Base-by-base conservation (phyloP, 2,888 invertebrate species). In the Apamea anceps region DNA sequence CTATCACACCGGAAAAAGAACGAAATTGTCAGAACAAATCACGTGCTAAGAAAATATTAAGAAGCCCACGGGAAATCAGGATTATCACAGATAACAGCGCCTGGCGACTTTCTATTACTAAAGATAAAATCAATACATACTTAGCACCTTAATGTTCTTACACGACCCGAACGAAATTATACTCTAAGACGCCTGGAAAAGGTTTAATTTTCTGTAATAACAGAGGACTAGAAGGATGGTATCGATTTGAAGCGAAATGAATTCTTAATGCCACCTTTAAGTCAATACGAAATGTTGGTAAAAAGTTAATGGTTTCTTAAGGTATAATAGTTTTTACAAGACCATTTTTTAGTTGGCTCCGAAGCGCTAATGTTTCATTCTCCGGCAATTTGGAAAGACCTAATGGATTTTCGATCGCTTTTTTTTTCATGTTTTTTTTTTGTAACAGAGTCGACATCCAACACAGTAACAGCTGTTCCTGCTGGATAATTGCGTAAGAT, bases 81-180 rank as follows among this genome's bases (percentile, higher is more conserved):
- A 86, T 78, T 60, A 86, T 85, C 80, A 72, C 45, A 73, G 72
- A 83, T 75, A 87, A 81, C 73, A 77, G 66, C 51, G 45, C 32
- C 37, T 21, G 60, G 13, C n/a, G 54, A 79, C 82, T 79, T 81
- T 78, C 82, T 82, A 80, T 89, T 77, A 81, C 73, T 12, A 37
- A 62, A 80, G 85, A 88, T 81, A 88, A 88, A 85, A 88, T 88
- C 89, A 72, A 88, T 88, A 88, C 76, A 77, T 72, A 80, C 80
- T 89, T 87, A 87, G 63, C 80, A 80, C 86, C 80, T 75, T 79
- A 84, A 80, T 87, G 80, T 67, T 7, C n/a, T 51, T 45, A 48
- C 37, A 63, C n/a, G 25, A 2, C 0, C 32, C 67, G 81, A 66
- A n/a, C 48, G 1, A 76, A 81, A 66, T 63, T 8, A 48, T 7